Evolutionary conservation across 2,888 invertebrate genomes (phyloP), one percentile per base, ranked within the genome.

Genomic region (Cantharis flavilabris): DNA sequence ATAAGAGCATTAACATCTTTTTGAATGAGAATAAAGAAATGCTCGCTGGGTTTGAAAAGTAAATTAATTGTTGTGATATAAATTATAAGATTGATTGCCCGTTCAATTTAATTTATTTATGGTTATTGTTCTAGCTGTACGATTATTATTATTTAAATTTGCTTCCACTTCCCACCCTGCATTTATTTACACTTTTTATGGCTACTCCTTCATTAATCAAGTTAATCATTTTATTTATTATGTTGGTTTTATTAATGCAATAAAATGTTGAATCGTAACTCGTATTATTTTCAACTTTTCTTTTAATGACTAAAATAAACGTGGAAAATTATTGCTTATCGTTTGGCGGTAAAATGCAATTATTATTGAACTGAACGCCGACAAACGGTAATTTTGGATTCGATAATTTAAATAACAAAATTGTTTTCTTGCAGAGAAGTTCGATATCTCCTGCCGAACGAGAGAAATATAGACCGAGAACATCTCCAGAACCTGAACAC

Each of bases 371-470:
- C 13, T 33, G 49, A n/a, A 49, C n/a, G 64, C 16, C 72, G 72
- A 62, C 49, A 9, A 49, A 2, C n/a, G 49, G 2, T 49, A 49
- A 49, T 49, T n/a, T 49, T 49, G 7, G 7, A 49, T 7, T 49
- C 7, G 7, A 13, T n/a, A 49, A 49, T 49, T 33, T 33, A 33
- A 33, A 33, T 33, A 33, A 33, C n/a, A 70, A 67, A 67, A 20
- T 18, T 62, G 18, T 73, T 71, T 71, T 73, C 70, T 89, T 89
- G 62, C 90, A 95, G 94, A 91, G 95, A 84, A 94, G 94, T 85
- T 96, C 96, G 73, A 94, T 96, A 83, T 96, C 96, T 33, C 96
- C 96, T 4, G 93, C 93, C 81, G 95, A 94, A 86, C 90, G 94
- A 79, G 94, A 95, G 85, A 96, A 96, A 89, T 96, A 96, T 89